phyloP scores from a whole-genome alignment of 2,888 invertebrate genomes.

The Epirrita christyi region DNA sequence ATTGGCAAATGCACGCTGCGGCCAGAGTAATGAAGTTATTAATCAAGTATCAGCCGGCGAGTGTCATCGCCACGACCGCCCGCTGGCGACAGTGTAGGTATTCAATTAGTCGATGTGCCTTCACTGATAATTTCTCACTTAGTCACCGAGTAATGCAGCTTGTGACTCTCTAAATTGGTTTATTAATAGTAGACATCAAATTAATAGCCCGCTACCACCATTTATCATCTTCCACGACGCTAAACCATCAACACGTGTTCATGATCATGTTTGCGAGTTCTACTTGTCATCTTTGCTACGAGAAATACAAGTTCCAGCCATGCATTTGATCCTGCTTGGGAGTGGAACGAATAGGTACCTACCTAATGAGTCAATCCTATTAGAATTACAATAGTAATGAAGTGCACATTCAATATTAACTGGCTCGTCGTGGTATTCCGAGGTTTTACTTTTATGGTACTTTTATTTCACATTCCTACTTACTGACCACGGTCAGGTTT shows the following conservation, averaged over 20 bases:
- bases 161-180: slow-evolving; percentile 45
- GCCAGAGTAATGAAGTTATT: slow-evolving; percentile 38
- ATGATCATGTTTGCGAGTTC: not conserved
- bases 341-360: no score
- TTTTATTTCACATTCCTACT: slow-evolving; percentile 56
- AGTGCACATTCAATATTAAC: slow-evolving; percentile 35
- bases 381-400: slow-evolving; percentile 19
- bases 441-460: slow-evolving; percentile 50
- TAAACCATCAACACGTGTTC: slow-evolving; percentile 9
- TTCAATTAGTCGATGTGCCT: slow-evolving; percentile 47
- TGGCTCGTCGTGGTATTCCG: slow-evolving; percentile 42
- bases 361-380: slow-evolving; percentile 9
- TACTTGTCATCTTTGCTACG: not conserved
- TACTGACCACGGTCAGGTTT: slow-evolving; percentile 49
- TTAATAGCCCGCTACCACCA: slow-evolving; percentile 28
- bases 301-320: not conserved
- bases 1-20: slow-evolving; percentile 41
- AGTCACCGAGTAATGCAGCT: slow-evolving; percentile 44
- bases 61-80: slow-evolving; percentile 30
- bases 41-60: slow-evolving; percentile 33
- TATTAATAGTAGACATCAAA: slow-evolving; percentile 41
- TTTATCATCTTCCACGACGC: slow-evolving; percentile 22
- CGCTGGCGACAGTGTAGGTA: slow-evolving; percentile 31
- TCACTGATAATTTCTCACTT: slow-evolving; percentile 51
- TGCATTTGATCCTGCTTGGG: not conserved